phyloP scores from a whole-genome alignment of 2,888 invertebrate species.

The Calliopum simillimum region DNA sequence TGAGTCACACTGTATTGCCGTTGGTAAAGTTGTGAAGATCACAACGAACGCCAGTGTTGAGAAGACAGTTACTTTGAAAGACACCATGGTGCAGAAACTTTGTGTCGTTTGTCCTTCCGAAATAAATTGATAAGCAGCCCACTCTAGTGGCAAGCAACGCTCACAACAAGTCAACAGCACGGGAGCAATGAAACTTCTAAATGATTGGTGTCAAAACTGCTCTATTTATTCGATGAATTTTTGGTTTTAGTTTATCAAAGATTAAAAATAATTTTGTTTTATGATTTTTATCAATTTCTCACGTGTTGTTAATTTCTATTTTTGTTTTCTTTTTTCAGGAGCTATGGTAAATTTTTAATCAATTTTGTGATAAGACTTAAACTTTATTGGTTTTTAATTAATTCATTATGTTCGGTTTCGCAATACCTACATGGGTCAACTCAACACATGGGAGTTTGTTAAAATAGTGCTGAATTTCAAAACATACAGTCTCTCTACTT shows the following conservation, averaged over 20 bases:
- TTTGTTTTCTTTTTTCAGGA: no score
- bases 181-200: not conserved
- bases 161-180: not conserved
- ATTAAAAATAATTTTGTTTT: not conserved
- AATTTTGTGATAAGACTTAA: no score
- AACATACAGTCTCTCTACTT: no score
- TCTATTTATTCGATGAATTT: not conserved
- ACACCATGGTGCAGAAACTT: slow-evolving; percentile 34
- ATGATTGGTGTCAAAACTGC: not conserved
- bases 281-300: no score
- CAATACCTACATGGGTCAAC: no score
- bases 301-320: no score
- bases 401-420: no score
- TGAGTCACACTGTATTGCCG: slow-evolving; percentile 56
- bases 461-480: no score
- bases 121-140: not conserved
- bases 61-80: slow-evolving; percentile 36
- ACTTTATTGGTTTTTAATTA: no score
- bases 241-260: not conserved
- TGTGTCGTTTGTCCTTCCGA: not conserved
- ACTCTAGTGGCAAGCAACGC: not conserved
- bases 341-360: no score
- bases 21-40: slow-evolving; percentile 54
- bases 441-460: no score
- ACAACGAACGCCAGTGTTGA: slow-evolving; percentile 47